Evolutionary conservation across 2,888 invertebrate genomes (phyloP).

Genomic region (Thysanoteuthis rhombus): DNA sequence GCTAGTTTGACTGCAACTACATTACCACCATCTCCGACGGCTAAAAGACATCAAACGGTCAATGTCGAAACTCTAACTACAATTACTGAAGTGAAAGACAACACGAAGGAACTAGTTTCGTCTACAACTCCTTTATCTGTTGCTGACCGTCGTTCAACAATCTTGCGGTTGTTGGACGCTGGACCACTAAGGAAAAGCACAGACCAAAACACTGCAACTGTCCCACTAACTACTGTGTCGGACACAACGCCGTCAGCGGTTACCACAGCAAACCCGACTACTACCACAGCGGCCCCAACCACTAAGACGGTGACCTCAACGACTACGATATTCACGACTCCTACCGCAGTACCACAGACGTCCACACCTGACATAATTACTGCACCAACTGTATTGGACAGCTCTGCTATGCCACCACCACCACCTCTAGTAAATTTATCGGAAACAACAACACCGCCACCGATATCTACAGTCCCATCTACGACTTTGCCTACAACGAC

Average conservation of each 20-base stretch:
- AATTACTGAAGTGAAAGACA: background rate
- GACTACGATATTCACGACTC: background rate
- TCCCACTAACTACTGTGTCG: background rate
- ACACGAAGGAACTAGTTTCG: background rate
- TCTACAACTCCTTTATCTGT: background rate
- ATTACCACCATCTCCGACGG: background rate
- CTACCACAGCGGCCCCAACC: background rate
- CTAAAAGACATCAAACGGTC: background rate
- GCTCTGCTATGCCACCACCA: background rate
- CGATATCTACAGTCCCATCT: background rate
- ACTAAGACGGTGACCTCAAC: background rate
- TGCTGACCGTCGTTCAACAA: too few species aligned
- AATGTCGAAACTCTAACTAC: background rate
- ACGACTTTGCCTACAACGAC: background rate
- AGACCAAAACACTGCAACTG: background rate
- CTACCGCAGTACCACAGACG: background rate
- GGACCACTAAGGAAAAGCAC: background rate
- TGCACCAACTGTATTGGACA: background rate
- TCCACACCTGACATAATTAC: background rate
- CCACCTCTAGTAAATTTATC: background rate
- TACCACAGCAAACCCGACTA: background rate
- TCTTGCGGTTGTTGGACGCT: background rate
- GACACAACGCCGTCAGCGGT: slow-evolving; percentile 20
- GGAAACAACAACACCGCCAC: background rate
- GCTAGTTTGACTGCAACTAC: background rate